A percentile compares a stretch with the other conserved stretches of the same genome.
These are phyloP conservation scores for Cephonodes hylas DNA, from an alignment of 2,888 invertebrate species.

Conservation along the genomic window DNA sequence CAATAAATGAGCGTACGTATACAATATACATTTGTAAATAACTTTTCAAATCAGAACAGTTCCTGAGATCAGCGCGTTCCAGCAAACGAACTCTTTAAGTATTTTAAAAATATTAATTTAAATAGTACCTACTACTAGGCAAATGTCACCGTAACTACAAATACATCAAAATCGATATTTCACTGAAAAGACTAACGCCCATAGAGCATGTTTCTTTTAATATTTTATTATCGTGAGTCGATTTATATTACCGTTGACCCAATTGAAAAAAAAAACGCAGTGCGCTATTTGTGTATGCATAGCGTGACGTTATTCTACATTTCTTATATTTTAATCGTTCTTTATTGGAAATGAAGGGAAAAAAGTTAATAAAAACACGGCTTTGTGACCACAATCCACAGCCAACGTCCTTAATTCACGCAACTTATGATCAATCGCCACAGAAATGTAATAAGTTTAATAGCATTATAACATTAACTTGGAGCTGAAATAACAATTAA, in stretches of 20 bases:
- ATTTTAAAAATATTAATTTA: no score
- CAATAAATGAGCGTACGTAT: no score
- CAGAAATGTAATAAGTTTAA: not conserved
- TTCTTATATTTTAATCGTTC: constrained; percentile 37
- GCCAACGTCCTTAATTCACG: constrained; percentile 38
- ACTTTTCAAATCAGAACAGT: no score
- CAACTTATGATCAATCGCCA: constrained; percentile 22
- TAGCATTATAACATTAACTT: not conserved
- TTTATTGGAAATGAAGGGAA: constrained; percentile 20
- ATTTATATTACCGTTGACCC: not conserved
- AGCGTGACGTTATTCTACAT: constrained; percentile 45
- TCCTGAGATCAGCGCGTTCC: no score
- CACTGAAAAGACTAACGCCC: no score
- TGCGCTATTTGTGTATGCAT: constrained; percentile 37
- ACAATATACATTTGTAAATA: no score
- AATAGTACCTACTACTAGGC: no score
- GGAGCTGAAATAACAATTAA: not conserved
- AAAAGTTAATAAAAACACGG: not conserved
- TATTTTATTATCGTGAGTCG: no score
- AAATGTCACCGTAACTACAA: no score
- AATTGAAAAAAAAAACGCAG: not conserved
- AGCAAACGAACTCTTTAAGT: no score
- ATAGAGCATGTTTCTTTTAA: no score
- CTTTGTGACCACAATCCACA: constrained; percentile 25
- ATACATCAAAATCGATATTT: no score